A percentile compares a stretch with the other conserved stretches of the same genome.
phyloP scores from a whole-genome alignment of 64 coral and sea anemone genomes.

The Stichodactyla mertensii region DNA sequence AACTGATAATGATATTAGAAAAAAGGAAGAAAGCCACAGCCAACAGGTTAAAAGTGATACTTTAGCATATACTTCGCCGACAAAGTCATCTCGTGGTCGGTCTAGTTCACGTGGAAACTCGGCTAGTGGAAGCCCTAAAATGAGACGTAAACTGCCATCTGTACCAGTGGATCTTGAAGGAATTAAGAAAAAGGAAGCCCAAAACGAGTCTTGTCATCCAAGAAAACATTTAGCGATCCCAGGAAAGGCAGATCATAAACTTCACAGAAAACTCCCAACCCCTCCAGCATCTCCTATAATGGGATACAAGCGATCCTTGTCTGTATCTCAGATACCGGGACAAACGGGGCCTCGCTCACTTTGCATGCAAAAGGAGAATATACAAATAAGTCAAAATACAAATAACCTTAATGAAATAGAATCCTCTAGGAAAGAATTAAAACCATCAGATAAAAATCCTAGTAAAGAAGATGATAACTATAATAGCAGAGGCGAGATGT shows the following conservation, averaged over 20 bases:
- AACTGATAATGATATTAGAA: neutral
- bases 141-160: conserved; percentile 37
- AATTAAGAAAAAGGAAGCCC: neutral
- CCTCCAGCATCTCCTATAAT: conserved; percentile 65
- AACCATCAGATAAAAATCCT: neutral
- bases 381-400: neutral
- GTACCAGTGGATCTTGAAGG: conserved; percentile 16
- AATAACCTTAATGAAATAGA: neutral
- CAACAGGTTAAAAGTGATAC: neutral
- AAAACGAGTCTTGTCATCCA: neutral
- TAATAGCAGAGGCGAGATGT: neutral
- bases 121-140: conserved; percentile 24
- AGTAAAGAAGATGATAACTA: neutral
- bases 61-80: neutral
- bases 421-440: neutral
- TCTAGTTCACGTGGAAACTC: conserved; percentile 17
- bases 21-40: neutral
- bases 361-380: neutral
- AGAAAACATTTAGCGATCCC: conserved; percentile 11
- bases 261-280: conserved; percentile 61
- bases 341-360: neutral
- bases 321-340: too few species aligned
- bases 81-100: neutral
- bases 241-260: conserved; percentile 15
- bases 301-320: neutral